These are phyloP conservation scores for Hypotaenidia okinawae DNA, from an alignment of 2,797 vertebrate species.

Conservation along the genomic window DNA sequence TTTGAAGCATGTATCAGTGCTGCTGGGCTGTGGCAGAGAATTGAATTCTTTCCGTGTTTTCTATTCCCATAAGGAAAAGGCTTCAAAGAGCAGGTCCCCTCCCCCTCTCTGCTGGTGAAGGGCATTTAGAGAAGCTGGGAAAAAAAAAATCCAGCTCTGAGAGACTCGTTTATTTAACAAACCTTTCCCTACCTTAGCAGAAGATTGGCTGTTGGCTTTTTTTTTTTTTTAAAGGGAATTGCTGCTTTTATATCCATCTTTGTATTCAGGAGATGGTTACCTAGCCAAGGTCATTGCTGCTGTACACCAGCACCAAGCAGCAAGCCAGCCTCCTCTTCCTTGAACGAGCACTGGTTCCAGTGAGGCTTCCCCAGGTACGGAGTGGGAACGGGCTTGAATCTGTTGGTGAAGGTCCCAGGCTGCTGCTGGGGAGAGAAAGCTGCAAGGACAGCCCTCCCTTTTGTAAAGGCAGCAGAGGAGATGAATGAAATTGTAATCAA, in stretches of 20 bases:
- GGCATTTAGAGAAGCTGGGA: conserved; percentile 48
- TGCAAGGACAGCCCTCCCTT: not conserved
- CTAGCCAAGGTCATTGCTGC: conserved; percentile 64
- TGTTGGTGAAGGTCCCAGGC: not conserved
- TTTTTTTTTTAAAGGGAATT: not conserved
- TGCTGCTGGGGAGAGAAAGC: not conserved
- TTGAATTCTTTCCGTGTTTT: conserved; percentile 68
- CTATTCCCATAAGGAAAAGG: conserved; percentile 62
- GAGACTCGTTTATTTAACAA: conserved; percentile 30
- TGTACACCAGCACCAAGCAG: not conserved
- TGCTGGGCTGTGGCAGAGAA: conserved; percentile 48
- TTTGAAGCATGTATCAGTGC: not conserved
- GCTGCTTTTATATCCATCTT: conserved; percentile 26
- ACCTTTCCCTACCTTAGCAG: conserved; percentile 22
- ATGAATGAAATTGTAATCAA: not conserved
- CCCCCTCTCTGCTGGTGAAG: conserved; percentile 46
- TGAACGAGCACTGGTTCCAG: not conserved
- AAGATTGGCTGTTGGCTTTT: not conserved
- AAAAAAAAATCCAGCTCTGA: not conserved
- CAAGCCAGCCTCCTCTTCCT: not conserved
- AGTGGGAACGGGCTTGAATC: not conserved
- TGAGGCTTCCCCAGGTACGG: not conserved
- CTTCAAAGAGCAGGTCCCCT: conserved; percentile 61
- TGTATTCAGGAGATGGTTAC: conserved; percentile 31
- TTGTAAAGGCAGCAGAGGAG: not conserved